A percentile compares a stretch with the other conserved stretches of the same genome.
These are phyloP conservation scores for Hypsibius dujardini DNA, from an alignment of 1,140 invertebrate species.

Conservation along the genomic window DNA sequence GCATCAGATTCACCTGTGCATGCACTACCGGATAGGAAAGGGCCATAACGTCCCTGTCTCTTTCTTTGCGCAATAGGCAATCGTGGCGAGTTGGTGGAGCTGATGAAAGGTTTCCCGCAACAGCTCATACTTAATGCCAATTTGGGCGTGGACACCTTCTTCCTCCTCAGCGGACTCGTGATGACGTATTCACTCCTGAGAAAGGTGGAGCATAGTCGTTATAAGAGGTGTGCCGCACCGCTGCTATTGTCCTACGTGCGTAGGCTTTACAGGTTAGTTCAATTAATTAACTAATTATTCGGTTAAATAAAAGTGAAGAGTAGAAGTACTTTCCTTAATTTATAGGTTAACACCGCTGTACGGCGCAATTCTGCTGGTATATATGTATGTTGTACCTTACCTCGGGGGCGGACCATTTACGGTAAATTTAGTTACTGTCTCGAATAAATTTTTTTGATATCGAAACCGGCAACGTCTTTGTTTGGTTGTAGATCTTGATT, in stretches of 20 bases:
- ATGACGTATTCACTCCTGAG: slow-evolving; percentile 17
- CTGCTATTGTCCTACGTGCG: slow-evolving; percentile 16
- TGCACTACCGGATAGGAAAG: no score
- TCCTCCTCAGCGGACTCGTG: slow-evolving; percentile 25
- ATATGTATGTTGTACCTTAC: slow-evolving; percentile 26
- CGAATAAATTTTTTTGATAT: not conserved
- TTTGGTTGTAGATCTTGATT: not conserved
- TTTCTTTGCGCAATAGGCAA: no score
- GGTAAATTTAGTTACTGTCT: slow-evolving; percentile 10
- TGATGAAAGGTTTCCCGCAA: slow-evolving; percentile 23
- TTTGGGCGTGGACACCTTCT: slow-evolving; percentile 29
- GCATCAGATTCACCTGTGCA: no score
- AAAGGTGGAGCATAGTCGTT: not conserved
- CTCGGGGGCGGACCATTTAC: slow-evolving; percentile 27
- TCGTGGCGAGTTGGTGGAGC: not conserved
- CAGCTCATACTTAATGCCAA: slow-evolving; percentile 26
- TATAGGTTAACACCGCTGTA: slow-evolving; percentile 28
- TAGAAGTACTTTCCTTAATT: slow-evolving; percentile 8
- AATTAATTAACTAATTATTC: not conserved
- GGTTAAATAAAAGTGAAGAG: not conserved
- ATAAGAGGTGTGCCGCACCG: not conserved
- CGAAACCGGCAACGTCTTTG: not conserved
- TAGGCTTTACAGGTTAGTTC: slow-evolving; percentile 26
- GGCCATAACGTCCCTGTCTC: no score
- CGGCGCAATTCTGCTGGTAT: slow-evolving; percentile 28